Conservation (phyloP, 2,113 vertebrate species). For the Gobio gobio region DNA sequence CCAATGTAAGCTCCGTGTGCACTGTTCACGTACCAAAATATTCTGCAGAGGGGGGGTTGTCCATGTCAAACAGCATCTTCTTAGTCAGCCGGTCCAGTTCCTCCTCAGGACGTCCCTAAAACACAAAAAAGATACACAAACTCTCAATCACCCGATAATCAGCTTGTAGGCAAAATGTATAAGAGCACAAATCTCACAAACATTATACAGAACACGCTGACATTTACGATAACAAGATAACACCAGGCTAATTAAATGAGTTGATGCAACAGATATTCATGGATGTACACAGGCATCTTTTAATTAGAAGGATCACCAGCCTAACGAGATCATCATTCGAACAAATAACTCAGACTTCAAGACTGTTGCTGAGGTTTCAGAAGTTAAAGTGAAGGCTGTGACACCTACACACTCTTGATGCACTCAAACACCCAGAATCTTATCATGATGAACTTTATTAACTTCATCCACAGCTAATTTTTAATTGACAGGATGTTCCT, state of each 20-base stretch:
- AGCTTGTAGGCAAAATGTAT: neutral
- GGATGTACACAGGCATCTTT: neutral
- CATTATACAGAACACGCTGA: neutral
- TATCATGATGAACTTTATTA: neutral
- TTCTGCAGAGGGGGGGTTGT: slow-evolving; percentile 92
- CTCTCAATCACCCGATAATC: slow-evolving; percentile 16
- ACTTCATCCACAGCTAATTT: neutral
- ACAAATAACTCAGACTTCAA: neutral
- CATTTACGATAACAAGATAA: neutral
- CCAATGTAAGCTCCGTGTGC: neutral
- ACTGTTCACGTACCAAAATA: slow-evolving; percentile 85
- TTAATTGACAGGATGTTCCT: slow-evolving; percentile 13
- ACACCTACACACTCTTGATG: neutral
- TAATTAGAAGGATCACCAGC: slow-evolving; percentile 14
- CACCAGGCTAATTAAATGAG: slow-evolving; percentile 8
- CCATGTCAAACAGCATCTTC: slow-evolving; percentile 99
- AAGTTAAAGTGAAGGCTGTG: slow-evolving; percentile 10
- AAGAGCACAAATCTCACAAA: neutral
- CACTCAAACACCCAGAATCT: neutral
- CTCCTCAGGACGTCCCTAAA: slow-evolving; percentile 87
- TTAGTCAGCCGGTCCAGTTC: slow-evolving; percentile 96
- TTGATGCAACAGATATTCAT: slow-evolving; percentile 11
- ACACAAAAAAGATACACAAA: slow-evolving; percentile 39
- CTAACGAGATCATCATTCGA: neutral
- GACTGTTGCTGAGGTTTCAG: slow-evolving; percentile 5